These are phyloP conservation scores for Tragopan temminckii DNA, from an alignment of 2,797 vertebrate genomes.

Conservation along the genomic window DNA sequence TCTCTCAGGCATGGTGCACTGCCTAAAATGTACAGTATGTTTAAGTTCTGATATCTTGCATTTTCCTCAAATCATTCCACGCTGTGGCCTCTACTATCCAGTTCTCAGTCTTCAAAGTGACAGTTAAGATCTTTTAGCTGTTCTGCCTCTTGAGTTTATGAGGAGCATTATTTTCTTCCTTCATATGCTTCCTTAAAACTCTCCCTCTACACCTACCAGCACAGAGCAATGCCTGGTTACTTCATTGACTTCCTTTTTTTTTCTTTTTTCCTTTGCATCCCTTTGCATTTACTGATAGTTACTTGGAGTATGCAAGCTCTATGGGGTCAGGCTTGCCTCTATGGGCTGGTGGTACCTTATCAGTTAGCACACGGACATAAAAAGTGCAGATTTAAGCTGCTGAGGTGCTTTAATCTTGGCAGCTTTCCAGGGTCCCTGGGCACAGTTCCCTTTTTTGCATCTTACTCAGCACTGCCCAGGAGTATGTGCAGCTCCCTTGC, in stretches of 20 bases:
- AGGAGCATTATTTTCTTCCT: background rate
- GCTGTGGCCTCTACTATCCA: background rate
- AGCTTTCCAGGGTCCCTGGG: background rate
- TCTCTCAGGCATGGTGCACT: background rate
- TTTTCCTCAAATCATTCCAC: slow-evolving; percentile 23
- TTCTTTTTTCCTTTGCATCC: background rate
- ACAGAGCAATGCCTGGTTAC: background rate
- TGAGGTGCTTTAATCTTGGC: slow-evolving; percentile 42
- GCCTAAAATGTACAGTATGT: background rate
- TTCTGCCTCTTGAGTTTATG: background rate
- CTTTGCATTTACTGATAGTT: background rate
- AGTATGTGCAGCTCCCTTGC: slow-evolving; percentile 9
- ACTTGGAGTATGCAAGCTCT: slow-evolving; percentile 10
- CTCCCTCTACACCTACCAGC: background rate
- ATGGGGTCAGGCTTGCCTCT: background rate
- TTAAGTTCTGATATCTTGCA: background rate
- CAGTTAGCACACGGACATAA: background rate
- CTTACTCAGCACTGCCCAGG: background rate
- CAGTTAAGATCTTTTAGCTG: background rate
- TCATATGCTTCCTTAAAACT: background rate
- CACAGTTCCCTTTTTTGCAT: slow-evolving; percentile 35
- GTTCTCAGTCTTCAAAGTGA: slow-evolving; percentile 5
- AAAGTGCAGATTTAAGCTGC: slow-evolving; percentile 40
- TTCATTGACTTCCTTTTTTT: background rate
- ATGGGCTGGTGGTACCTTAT: background rate